phyloP scores from a whole-genome alignment of 2,113 vertebrate genomes.

The Lota lota region DNA sequence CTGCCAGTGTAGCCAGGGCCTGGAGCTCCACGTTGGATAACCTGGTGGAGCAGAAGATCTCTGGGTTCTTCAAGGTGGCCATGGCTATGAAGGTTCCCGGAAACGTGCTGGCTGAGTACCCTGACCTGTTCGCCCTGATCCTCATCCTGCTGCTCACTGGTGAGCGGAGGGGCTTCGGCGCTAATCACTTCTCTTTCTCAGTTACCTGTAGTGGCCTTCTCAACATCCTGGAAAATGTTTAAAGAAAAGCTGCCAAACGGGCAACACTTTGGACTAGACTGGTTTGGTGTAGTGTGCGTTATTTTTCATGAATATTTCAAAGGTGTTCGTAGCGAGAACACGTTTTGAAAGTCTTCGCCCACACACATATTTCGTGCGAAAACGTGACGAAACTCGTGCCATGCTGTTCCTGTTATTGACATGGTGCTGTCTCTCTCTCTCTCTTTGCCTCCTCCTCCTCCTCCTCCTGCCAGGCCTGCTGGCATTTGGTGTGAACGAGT shows the following conservation, averaged over 20 bases:
- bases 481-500: constrained; percentile 91
- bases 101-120: constrained; percentile 79
- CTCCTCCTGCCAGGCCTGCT: constrained; percentile 75
- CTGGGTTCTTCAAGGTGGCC: constrained; percentile 75
- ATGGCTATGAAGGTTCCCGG: constrained; percentile 76
- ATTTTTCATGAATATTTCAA: too few species aligned
- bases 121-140: constrained; percentile 87
- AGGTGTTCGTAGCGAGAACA: too few species aligned
- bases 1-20: constrained; percentile 90
- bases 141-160: constrained; percentile 86
- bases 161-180: constrained; percentile 54
- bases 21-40: constrained; percentile 95
- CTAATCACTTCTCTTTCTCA: too few species aligned
- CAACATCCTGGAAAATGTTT: too few species aligned
- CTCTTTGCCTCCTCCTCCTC: constrained; percentile 3
- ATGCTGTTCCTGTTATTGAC: too few species aligned
- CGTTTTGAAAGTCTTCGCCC: too few species aligned
- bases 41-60: constrained; percentile 88
- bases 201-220: too few species aligned
- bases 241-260: too few species aligned
- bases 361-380: too few species aligned
- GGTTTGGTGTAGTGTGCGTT: not conserved
- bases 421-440: not conserved
- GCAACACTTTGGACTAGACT: too few species aligned
- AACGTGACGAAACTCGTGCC: too few species aligned